Conservation (phyloP, 2,888 invertebrate species). For the Acanthosepion esculentum region DNA sequence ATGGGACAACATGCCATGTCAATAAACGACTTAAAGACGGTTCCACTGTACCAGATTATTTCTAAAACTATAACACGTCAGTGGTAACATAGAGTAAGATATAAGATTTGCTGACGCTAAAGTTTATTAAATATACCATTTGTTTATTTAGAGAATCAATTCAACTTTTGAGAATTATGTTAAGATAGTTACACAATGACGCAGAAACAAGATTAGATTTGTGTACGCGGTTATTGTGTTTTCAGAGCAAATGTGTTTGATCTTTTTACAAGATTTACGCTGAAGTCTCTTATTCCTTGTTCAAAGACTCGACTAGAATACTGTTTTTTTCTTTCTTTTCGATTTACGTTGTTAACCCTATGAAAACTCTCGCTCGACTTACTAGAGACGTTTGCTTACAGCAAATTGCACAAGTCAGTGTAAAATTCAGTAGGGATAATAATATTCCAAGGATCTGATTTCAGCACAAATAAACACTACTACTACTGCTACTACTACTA, state of each 20-base stretch:
- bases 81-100: too few relatives aligned
- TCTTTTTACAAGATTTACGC: neutral
- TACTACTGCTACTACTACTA: too few relatives aligned
- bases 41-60: too few relatives aligned
- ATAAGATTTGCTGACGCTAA: too few relatives aligned
- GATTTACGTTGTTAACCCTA: neutral
- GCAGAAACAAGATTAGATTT: too few relatives aligned
- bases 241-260: neutral
- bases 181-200: too few relatives aligned
- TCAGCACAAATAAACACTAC: neutral
- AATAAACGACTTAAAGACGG: too few relatives aligned
- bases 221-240: neutral
- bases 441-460: neutral
- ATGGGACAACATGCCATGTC: too few relatives aligned
- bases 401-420: neutral
- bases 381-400: neutral
- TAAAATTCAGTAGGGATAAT: neutral
- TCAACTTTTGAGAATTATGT: too few relatives aligned
- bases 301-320: neutral
- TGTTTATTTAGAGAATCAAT: too few relatives aligned
- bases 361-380: neutral
- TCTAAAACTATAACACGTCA: too few relatives aligned
- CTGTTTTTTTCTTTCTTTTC: neutral
- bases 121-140: too few relatives aligned
- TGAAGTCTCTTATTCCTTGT: neutral